These are phyloP conservation scores for Antheraea pernyi DNA, from an alignment of 1,140 invertebrate species.

Conservation along the genomic window DNA sequence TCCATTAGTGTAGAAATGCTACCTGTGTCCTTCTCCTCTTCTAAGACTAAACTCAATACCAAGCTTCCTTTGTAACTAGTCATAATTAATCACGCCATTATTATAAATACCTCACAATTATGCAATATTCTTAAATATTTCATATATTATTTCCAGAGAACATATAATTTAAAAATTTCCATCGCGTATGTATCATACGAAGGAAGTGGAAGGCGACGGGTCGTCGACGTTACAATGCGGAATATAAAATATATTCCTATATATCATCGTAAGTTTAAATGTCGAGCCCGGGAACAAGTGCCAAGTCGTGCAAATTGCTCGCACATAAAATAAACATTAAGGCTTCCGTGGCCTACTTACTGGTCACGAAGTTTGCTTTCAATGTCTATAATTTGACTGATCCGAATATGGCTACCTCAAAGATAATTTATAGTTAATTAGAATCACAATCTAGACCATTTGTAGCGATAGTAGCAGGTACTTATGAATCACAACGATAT, in stretches of 20 bases:
- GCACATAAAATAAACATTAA: neutral
- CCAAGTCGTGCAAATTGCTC: neutral
- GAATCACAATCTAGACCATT: no score
- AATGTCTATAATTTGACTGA: neutral
- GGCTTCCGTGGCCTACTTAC: neutral
- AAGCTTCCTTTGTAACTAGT: no score
- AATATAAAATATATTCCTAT: neutral
- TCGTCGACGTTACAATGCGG: neutral
- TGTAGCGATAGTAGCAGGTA: no score
- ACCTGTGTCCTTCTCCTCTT: no score
- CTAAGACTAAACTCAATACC: no score
- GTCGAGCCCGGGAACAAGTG: neutral
- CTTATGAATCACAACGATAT: no score
- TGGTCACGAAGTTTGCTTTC: neutral
- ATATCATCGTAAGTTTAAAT: neutral
- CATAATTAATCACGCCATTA: no score
- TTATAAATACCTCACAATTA: no score
- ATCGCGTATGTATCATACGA: neutral
- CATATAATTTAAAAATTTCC: neutral
- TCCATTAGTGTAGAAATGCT: no score
- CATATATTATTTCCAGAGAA: no score
- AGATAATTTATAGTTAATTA: no score
- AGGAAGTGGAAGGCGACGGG: slow-evolving; percentile 1
- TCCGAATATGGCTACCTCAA: neutral
- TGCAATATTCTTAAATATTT: no score